Evolutionary conservation across 2,797 vertebrate genomes (phyloP).

Genomic region (Neopelma chrysocephalum): DNA sequence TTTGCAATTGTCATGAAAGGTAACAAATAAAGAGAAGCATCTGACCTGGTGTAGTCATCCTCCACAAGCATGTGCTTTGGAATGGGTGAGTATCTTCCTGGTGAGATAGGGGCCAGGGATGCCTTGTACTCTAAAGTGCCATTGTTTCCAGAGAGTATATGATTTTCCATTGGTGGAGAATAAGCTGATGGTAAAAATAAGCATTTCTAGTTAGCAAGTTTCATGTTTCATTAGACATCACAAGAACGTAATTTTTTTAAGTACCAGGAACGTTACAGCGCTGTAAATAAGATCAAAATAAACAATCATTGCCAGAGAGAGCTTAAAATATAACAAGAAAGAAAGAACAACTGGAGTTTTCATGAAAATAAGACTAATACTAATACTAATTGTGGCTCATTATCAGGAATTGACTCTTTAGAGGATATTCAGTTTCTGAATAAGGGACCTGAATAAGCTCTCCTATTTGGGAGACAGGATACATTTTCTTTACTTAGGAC

Average conservation of each 20-base stretch:
- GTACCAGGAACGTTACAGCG: not conserved
- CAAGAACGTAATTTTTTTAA: not conserved
- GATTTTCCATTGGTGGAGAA: constrained; percentile 94
- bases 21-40: constrained; percentile 74
- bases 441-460: not conserved
- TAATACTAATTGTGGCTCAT: not conserved
- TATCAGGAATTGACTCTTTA: not conserved
- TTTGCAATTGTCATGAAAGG: constrained; percentile 36
- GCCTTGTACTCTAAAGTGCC: constrained; percentile 96
- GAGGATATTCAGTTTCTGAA: not conserved
- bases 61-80: constrained; percentile 95
- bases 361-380: not conserved
- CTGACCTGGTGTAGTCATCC: constrained; percentile 98
- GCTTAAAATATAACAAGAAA: not conserved
- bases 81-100: constrained; percentile 93
- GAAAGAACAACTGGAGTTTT: not conserved
- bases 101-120: constrained; percentile 88
- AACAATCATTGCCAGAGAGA: not conserved
- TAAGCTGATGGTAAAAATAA: constrained; percentile 80
- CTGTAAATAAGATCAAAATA: not conserved
- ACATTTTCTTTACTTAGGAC: not conserved
- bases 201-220: not conserved
- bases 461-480: not conserved
- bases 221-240: not conserved
- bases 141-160: constrained; percentile 90